Evolutionary conservation across 23 tunicate genomes (phyloP).

Genomic region (Halocynthia roretzi): DNA sequence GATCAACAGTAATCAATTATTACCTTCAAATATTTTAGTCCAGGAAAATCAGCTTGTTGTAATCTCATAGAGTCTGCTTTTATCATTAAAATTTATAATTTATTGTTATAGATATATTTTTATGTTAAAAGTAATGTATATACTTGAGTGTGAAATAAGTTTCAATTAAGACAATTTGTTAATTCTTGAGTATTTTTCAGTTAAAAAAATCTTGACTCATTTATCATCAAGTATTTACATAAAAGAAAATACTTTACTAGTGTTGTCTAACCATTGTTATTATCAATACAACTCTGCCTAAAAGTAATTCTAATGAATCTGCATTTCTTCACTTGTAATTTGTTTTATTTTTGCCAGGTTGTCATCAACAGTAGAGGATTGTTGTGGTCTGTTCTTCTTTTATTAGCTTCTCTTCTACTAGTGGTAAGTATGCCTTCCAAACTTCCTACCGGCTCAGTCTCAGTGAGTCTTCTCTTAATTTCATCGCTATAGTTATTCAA

Average conservation of each 20-base stretch:
- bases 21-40: no score
- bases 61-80: no score
- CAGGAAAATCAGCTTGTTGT: no score
- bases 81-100: no score
- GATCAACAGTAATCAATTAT: not conserved
- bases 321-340: not conserved
- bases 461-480: not conserved
- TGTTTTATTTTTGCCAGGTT: slow-evolving; percentile 11
- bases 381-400: slow-evolving; percentile 14
- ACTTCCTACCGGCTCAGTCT: not conserved
- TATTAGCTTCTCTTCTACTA: slow-evolving; percentile 12
- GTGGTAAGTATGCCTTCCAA: slow-evolving; percentile 24
- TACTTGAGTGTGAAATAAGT: no score
- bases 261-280: not conserved
- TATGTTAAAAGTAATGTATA: no score
- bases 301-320: not conserved
- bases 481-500: not conserved
- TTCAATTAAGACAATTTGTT: no score
- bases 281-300: not conserved
- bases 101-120: no score
- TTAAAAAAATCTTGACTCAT: not conserved
- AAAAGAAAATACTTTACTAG: not conserved
- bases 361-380: slow-evolving; percentile 25
- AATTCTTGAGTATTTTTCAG: no score
- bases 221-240: not conserved